phyloP scores from a whole-genome alignment of 2,797 vertebrate genomes.

The Xiphorhynchus erythropygius region DNA sequence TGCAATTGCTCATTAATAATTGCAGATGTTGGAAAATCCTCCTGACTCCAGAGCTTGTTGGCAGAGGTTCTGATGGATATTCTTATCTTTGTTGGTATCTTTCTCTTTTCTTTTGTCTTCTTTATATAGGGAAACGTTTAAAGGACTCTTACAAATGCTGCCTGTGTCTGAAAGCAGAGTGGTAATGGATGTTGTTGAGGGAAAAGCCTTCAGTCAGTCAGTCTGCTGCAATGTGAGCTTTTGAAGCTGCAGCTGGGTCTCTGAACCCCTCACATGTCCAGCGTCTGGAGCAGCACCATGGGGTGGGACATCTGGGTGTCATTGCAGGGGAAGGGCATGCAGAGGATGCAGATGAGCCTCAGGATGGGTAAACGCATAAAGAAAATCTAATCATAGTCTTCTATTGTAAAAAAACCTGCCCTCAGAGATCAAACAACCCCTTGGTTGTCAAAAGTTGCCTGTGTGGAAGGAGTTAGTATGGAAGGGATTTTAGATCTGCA shows the following conservation, averaged over 20 bases:
- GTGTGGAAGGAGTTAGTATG: not conserved
- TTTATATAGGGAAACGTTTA: not conserved
- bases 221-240: not conserved
- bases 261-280: not conserved
- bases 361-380: not conserved
- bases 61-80: constrained; percentile 47
- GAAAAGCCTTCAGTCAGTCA: not conserved
- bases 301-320: constrained; percentile 17
- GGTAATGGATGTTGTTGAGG: not conserved
- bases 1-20: not conserved
- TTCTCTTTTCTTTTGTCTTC: not conserved
- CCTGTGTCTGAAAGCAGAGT: not conserved
- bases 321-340: not conserved
- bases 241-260: constrained; percentile 56
- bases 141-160: not conserved
- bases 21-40: constrained; percentile 41
- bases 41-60: not conserved
- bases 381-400: not conserved
- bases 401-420: not conserved
- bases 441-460: not conserved
- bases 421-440: constrained; percentile 12
- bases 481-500: not conserved
- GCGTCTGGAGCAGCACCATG: not conserved
- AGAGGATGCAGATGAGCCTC: not conserved
- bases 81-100: constrained; percentile 38